These are phyloP conservation scores for Oceanites oceanicus DNA, from an alignment of 2,113 vertebrate species.

Conservation along the genomic window DNA sequence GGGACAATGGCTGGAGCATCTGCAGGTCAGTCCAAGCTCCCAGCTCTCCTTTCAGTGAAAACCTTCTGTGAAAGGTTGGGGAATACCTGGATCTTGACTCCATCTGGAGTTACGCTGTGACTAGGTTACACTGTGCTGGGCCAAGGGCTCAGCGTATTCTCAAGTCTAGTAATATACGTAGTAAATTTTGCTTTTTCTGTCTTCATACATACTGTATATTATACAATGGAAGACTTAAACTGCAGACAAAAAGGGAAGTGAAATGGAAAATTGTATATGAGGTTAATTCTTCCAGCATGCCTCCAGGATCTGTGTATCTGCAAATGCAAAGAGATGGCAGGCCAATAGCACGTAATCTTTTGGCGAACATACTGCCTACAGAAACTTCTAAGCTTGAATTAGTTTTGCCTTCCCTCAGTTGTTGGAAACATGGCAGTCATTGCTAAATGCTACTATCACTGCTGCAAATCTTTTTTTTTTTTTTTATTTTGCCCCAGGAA, in stretches of 20 bases:
- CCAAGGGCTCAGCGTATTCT: not conserved
- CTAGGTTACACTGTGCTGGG: not conserved
- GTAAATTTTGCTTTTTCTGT: not conserved
- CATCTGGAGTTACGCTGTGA: not conserved
- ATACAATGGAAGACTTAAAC: not conserved
- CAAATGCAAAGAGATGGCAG: not conserved
- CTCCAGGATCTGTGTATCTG: not conserved
- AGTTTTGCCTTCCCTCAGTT: not conserved
- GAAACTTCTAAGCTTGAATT: not conserved
- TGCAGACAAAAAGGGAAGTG: not conserved
- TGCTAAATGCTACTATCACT: not conserved
- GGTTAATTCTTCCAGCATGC: not conserved
- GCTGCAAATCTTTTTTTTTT: conserved; percentile 23
- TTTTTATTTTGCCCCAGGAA: conserved; percentile 17
- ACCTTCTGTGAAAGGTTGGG: not conserved
- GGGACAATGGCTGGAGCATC: not conserved
- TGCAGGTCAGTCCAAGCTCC: not conserved
- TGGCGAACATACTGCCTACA: not conserved
- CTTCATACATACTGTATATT: not conserved
- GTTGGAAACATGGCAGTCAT: not conserved
- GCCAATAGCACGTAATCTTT: not conserved
- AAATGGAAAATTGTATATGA: not conserved
- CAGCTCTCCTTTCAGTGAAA: not conserved
- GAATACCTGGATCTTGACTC: not conserved
- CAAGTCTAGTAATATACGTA: rapidly evolving